Evolutionary conservation across 37 sponge, comb jelly and placozoan species (phyloP), one percentile per base, ranked within the genome.

Genomic region (Geodia barretti): DNA sequence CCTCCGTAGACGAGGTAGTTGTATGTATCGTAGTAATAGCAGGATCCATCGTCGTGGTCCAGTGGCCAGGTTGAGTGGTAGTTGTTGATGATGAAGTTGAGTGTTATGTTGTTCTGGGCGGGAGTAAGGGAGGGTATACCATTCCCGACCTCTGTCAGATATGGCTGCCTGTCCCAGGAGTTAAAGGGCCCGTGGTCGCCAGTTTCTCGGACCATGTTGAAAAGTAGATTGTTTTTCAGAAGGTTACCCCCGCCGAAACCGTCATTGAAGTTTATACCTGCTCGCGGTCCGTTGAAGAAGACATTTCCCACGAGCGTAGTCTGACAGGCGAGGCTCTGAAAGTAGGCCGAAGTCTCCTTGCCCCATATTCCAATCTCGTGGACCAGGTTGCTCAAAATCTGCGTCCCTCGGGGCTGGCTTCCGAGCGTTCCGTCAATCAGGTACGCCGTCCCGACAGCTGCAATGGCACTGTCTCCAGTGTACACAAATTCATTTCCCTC

Each of bases 251-350:
- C 88, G 34, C 88, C 88, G 69, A 87, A 87, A 1, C 88, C 88
- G 63, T 87, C 88, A 70, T 87, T 93, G 73, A 93, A 93, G 72
- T 93, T 89, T 39, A 93, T 89, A 0, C 93, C 93, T 9, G 90
- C 90, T 37, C 92, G 80, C 0, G 92, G 92, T 31, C 92, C 92
- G 78, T 92, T 92, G 86, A 87, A 92, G 81, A 87, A 88, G 63
- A 92, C 85, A 39, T 92, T 92, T 4, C 84, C 90, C 21, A 20
- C 35, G 34, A 92, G 30, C 28, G 36, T 71, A n/a, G 65, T 92
- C 54, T 87, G 79, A 75, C 90, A 84, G 30, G 90, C 43, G 31
- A 84, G 58, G 39, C 89, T 64, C 41, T 92, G 92, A 28, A 84
- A 72, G 77, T 88, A 92, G 60, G 73, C 65, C 28, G 86, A 67